These are phyloP conservation scores for Zosterops hypoxanthus DNA, from an alignment of 2,113 vertebrate species.

Conservation along the genomic window DNA sequence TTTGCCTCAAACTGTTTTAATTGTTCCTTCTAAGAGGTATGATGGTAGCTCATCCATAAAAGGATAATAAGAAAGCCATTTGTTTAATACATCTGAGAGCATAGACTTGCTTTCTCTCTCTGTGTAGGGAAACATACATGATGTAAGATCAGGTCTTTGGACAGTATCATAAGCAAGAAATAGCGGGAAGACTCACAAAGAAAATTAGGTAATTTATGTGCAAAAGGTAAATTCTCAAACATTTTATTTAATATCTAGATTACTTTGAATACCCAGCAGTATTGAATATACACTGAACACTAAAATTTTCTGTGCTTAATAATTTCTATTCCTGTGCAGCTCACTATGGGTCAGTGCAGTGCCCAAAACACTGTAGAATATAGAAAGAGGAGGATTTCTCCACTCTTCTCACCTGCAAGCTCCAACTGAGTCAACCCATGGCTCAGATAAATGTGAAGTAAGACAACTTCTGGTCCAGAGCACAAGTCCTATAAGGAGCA, in stretches of 20 bases:
- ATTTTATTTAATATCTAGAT: not conserved
- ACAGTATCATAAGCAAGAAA: not conserved
- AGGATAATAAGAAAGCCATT: not conserved
- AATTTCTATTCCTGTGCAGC: not conserved
- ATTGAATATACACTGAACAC: accelerated
- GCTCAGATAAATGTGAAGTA: not conserved
- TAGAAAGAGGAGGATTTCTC: not conserved
- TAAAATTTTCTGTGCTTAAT: not conserved
- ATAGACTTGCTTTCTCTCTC: not conserved
- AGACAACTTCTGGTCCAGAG: not conserved
- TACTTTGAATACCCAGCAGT: not conserved
- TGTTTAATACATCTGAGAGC: not conserved
- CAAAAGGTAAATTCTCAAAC: not conserved
- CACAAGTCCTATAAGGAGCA: not conserved
- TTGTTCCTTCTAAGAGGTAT: not conserved
- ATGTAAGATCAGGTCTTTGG: not conserved
- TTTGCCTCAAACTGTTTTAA: not conserved
- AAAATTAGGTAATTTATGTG: not conserved
- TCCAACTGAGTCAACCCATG: not conserved
- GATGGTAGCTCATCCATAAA: not conserved
- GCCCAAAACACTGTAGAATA: not conserved
- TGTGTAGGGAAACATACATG: not conserved
- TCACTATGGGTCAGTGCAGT: not conserved
- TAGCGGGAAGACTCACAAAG: not conserved
- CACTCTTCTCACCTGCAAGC: not conserved